Conservation (phyloP, 2,113 vertebrate species). For the Larimichthys crocea region DNA sequence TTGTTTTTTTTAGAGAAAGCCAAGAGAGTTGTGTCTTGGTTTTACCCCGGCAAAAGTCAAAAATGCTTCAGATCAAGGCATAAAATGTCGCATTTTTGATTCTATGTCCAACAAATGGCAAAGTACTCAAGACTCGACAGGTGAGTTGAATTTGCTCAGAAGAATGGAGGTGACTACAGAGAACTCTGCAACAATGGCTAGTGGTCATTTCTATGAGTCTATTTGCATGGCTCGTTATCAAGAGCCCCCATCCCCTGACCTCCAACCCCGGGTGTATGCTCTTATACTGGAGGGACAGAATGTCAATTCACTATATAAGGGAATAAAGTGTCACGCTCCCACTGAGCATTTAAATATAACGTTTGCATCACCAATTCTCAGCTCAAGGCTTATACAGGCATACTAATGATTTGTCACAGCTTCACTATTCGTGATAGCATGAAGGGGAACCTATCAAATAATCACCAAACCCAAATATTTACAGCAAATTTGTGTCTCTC, state of each 20-base stretch:
- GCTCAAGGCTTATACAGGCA: background rate
- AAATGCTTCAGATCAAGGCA: constrained; percentile 70
- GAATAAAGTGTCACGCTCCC: background rate
- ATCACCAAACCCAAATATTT: constrained; percentile 51
- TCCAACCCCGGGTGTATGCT: constrained; percentile 48
- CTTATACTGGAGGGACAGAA: background rate
- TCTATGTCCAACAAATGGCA: constrained; percentile 44
- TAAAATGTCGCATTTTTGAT: constrained; percentile 67
- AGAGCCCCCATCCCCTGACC: constrained; percentile 61
- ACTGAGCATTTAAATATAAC: constrained; percentile 1
- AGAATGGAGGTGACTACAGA: constrained; percentile 59
- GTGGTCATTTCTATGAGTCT: constrained; percentile 68
- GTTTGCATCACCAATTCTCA: constrained; percentile 6
- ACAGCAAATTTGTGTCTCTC: constrained; percentile 35
- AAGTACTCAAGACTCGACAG: constrained; percentile 48
- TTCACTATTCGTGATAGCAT: constrained; percentile 1
- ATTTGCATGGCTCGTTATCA: constrained; percentile 70
- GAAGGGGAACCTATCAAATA: constrained; percentile 6
- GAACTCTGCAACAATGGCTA: constrained; percentile 63
- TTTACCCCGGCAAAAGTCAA: constrained; percentile 58
- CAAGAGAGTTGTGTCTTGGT: constrained; percentile 50
- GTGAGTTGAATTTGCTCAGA: constrained; percentile 49
- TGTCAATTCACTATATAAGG: constrained; percentile 7
- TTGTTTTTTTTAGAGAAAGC: constrained; percentile 17
- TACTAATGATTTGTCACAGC: constrained; percentile 4